phyloP scores from a whole-genome alignment of 2,797 vertebrate genomes.

The Enteromius trimaculatus region DNA sequence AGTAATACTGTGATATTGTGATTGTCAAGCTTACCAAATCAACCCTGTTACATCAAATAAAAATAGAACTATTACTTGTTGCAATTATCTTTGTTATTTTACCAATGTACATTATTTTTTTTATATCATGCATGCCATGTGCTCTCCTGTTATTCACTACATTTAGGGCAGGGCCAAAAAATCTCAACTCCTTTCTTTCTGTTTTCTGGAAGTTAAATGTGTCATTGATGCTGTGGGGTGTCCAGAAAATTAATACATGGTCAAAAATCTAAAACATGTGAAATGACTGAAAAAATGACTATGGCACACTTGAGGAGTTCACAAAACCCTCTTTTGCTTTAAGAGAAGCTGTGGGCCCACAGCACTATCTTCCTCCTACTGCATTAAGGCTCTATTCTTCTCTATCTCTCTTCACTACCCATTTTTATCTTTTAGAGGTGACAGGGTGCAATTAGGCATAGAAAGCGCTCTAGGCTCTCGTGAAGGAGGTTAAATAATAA shows the following conservation, averaged over 20 bases:
- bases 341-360: neutral
- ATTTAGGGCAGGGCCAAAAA: neutral
- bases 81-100: no score
- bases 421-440: slow-evolving; percentile 68
- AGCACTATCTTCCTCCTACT: slow-evolving; percentile 4
- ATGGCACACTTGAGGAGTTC: neutral
- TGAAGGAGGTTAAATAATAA: slow-evolving; percentile 77
- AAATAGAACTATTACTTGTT: no score
- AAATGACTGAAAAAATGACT: no score
- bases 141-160: neutral
- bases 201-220: neutral
- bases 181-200: no score
- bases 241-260: neutral
- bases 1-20: no score
- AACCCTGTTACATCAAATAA: no score
- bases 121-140: neutral
- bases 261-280: neutral
- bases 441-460: slow-evolving; percentile 81
- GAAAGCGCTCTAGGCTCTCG: slow-evolving; percentile 67
- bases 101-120: no score
- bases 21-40: no score
- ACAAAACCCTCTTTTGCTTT: neutral
- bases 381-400: slow-evolving; percentile 34
- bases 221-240: neutral
- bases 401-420: slow-evolving; percentile 29